Conservation (phyloP, 2,797 vertebrate genomes). For the Chrosomus eos region DNA sequence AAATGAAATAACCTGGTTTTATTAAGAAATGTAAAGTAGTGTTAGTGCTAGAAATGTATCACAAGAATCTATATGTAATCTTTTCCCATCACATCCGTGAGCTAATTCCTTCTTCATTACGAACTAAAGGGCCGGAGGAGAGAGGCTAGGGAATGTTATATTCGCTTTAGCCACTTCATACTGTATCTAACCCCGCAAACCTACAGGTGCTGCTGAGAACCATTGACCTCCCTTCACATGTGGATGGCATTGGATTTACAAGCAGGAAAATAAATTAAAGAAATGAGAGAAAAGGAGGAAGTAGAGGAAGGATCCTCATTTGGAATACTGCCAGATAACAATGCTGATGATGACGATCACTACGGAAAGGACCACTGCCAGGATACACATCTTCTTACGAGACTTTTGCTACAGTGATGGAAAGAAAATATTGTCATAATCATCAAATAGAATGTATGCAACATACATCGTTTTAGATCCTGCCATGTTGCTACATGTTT, state of each 20-base stretch:
- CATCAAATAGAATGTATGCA: not conserved
- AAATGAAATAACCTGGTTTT: conserved; percentile 21
- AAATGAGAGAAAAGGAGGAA: not conserved
- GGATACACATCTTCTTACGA: conserved; percentile 96
- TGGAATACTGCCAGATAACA: conserved; percentile 75
- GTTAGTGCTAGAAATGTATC: conserved; percentile 37
- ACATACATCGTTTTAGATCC: not conserved
- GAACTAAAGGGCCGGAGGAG: not conserved
- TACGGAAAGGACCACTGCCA: conserved; percentile 82
- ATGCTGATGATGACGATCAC: conserved; percentile 77
- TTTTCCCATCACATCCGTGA: not conserved
- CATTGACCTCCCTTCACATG: not conserved
- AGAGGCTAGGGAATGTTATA: conserved; percentile 32
- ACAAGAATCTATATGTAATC: conserved; percentile 14
- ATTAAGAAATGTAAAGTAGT: conserved; percentile 38
- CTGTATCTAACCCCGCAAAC: conserved; percentile 6
- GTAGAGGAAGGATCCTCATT: conserved; percentile 68
- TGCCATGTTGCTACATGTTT: not conserved
- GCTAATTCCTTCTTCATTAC: not conserved
- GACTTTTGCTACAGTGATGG: conserved; percentile 88
- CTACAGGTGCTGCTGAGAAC: not conserved
- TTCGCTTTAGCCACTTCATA: conserved; percentile 16
- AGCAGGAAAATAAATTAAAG: conserved; percentile 45
- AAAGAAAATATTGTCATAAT: not conserved
- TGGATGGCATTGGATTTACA: conserved; percentile 30